Percentiles rank a stretch among this genome's conserved stretches.
phyloP scores from a whole-genome alignment of 2,113 vertebrate species.

The Speoplatyrhinus poulsoni region DNA sequence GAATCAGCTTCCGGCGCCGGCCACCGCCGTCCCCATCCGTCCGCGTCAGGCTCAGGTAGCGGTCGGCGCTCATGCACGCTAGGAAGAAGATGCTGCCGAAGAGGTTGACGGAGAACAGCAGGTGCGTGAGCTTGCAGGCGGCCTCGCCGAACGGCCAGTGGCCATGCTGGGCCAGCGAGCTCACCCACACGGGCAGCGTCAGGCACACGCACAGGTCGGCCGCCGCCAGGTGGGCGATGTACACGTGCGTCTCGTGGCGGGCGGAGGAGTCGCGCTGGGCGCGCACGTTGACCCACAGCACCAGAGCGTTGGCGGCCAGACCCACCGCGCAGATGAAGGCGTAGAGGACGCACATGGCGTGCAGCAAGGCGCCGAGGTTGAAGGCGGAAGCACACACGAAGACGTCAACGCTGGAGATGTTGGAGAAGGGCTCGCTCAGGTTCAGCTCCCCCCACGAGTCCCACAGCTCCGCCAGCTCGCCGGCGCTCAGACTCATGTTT shows the following conservation, averaged over 20 bases:
- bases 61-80: constrained; percentile 93
- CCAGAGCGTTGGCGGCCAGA: constrained; percentile 87
- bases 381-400: constrained; percentile 77
- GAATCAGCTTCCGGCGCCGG: constrained; percentile 74
- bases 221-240: constrained; percentile 89
- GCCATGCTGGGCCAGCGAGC: constrained; percentile 86
- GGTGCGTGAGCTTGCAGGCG: constrained; percentile 89
- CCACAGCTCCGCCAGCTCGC: constrained; percentile 73
- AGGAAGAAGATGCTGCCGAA: constrained; percentile 96
- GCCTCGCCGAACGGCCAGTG: constrained; percentile 92
- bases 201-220: constrained; percentile 90
- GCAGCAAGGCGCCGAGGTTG: constrained; percentile 81
- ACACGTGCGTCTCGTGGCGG: constrained; percentile 91
- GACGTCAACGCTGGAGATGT: constrained; percentile 78
- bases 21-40: constrained; percentile 25
- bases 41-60: constrained; percentile 81
- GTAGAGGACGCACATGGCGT: constrained; percentile 87
- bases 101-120: constrained; percentile 92
- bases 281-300: constrained; percentile 93
- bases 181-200: constrained; percentile 92
- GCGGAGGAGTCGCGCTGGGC: constrained; percentile 82
- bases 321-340: constrained; percentile 92
- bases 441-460: constrained; percentile 80
- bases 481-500: constrained; percentile 72
- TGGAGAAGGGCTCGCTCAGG: constrained; percentile 75